These are phyloP conservation scores for Dusona sp. DNA, from an alignment of 2,888 invertebrate genomes.

Conservation along the genomic window DNA sequence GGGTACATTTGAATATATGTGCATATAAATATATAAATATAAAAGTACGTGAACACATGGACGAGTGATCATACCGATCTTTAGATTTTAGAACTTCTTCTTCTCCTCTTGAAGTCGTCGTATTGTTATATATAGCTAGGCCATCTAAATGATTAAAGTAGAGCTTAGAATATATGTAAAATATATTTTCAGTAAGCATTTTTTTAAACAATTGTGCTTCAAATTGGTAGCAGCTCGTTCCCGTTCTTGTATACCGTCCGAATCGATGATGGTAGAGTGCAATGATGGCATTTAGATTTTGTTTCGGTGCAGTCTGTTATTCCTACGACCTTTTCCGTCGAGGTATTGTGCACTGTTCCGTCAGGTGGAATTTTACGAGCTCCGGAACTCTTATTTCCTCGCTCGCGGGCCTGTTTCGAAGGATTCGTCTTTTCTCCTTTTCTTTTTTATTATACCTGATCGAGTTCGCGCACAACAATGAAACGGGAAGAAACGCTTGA, in stretches of 20 bases:
- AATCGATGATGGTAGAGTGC: not conserved
- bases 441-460: slow-evolving; percentile 13
- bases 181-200: not conserved
- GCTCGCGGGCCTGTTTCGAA: slow-evolving; percentile 11
- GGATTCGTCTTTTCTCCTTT: not conserved
- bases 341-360: slow-evolving; percentile 42
- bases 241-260: not conserved
- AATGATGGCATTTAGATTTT: slow-evolving; percentile 2
- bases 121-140: not conserved
- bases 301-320: slow-evolving; percentile 34
- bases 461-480: slow-evolving; percentile 5
- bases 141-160: not conserved
- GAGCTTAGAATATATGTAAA: not conserved
- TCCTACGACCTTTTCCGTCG: slow-evolving; percentile 33
- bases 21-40: slow-evolving; percentile 24
- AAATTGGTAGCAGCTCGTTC: not conserved
- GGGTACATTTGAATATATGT: slow-evolving; percentile 60
- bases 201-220: not conserved
- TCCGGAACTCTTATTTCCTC: slow-evolving; percentile 46
- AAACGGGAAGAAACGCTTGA: not conserved
- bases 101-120: not conserved
- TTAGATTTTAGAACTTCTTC: slow-evolving; percentile 53
- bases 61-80: slow-evolving; percentile 30
- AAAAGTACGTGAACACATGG: not conserved
- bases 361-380: slow-evolving; percentile 56